phyloP scores from a whole-genome alignment of 2,113 vertebrate genomes.

The Chaetops frenatus region DNA sequence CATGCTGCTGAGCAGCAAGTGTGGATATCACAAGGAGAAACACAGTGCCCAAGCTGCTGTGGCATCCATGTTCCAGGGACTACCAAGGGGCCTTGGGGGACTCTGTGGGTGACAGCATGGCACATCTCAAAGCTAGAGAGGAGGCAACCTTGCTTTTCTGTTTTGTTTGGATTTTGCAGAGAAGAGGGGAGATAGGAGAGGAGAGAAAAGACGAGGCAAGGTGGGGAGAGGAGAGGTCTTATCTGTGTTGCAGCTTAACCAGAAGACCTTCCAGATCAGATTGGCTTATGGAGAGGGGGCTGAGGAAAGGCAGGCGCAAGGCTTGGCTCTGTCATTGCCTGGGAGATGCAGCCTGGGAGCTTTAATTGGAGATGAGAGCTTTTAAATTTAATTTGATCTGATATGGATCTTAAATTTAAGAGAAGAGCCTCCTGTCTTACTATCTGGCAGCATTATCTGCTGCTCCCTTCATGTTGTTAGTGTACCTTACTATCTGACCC shows the following conservation, averaged over 20 bases:
- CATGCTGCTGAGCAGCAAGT: not conserved
- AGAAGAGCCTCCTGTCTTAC: not conserved
- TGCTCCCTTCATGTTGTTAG: not conserved
- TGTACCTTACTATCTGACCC: not conserved
- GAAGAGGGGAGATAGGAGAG: not conserved
- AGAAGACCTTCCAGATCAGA: not conserved
- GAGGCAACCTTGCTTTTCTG: not conserved
- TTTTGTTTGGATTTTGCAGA: not conserved
- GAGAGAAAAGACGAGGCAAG: not conserved
- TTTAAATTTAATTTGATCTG: conserved; percentile 35
- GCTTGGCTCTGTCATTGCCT: not conserved
- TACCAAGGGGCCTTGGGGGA: not conserved
- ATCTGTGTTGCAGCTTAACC: not conserved
- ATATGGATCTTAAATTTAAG: not conserved
- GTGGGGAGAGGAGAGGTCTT: not conserved
- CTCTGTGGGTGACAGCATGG: not conserved
- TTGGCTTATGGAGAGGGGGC: not conserved
- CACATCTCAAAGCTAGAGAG: not conserved
- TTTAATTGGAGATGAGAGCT: conserved; percentile 19
- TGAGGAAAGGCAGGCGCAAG: not conserved
- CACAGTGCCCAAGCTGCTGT: rapidly evolving
- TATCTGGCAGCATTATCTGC: not conserved
- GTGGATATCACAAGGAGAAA: not conserved
- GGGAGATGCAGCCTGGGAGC: not conserved
- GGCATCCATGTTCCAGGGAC: not conserved